phyloP scores from a whole-genome alignment of 2,113 vertebrate species.

The Chaetops frenatus region DNA sequence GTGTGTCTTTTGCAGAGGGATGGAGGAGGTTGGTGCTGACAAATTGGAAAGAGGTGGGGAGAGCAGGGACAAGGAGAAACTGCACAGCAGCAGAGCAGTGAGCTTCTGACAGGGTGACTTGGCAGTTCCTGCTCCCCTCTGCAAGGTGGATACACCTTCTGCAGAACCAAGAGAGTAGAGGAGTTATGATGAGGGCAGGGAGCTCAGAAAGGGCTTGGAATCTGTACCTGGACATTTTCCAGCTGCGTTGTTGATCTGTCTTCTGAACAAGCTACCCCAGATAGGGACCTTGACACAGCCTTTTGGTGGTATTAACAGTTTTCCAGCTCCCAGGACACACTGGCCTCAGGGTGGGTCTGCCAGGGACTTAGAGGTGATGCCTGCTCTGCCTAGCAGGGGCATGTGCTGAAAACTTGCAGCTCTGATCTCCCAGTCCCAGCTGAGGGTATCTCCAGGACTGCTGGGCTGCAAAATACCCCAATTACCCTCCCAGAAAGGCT shows the following conservation, averaged over 20 bases:
- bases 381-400: neutral
- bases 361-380: neutral
- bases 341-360: neutral
- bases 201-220: neutral
- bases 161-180: neutral
- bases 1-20: neutral
- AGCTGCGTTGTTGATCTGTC: neutral
- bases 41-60: neutral
- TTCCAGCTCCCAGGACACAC: neutral
- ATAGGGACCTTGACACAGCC: neutral
- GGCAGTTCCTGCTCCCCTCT: neutral
- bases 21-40: neutral
- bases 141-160: neutral
- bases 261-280: neutral
- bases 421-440: neutral
- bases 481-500: neutral
- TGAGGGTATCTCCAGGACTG: neutral
- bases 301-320: neutral
- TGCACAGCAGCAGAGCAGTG: neutral
- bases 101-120: neutral
- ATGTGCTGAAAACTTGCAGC: neutral
- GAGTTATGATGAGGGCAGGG: neutral
- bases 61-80: neutral
- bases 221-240: neutral
- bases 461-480: neutral